A percentile compares a stretch with the other conserved stretches of the same genome.
Evolutionary conservation across 2,888 invertebrate genomes (phyloP).

Genomic region (Orthosia gracilis): DNA sequence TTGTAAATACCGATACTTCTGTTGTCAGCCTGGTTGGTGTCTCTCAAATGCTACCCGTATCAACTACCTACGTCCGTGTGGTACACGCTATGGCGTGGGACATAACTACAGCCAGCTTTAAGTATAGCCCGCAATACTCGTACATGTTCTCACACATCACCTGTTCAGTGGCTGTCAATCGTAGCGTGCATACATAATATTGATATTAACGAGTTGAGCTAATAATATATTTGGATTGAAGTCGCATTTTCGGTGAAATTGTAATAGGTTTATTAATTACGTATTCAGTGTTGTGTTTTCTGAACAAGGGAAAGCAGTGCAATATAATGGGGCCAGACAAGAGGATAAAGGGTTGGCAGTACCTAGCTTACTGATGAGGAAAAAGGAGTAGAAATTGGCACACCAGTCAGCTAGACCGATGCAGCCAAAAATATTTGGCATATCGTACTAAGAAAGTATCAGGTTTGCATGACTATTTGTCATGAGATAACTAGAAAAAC

Average conservation of each 20-base stretch:
- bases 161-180: slow-evolving; percentile 45
- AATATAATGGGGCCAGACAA: too few relatives aligned
- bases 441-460: background rate
- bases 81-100: slow-evolving; percentile 34
- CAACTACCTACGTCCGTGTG: slow-evolving; percentile 49
- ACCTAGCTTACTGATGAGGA: too few relatives aligned
- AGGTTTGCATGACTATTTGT: slow-evolving; percentile 8
- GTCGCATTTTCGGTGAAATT: slow-evolving; percentile 19
- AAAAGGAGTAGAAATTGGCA: too few relatives aligned
- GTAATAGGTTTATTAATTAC: slow-evolving; percentile 11
- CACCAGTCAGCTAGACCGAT: too few relatives aligned
- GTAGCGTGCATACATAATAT: slow-evolving; percentile 42
- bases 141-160: slow-evolving; percentile 60
- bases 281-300: background rate
- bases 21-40: background rate
- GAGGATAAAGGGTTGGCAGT: too few relatives aligned
- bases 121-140: slow-evolving; percentile 33
- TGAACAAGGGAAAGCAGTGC: background rate
- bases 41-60: slow-evolving; percentile 48
- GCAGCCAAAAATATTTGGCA: background rate
- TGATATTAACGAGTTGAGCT: slow-evolving; percentile 22
- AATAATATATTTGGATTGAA: slow-evolving; percentile 15
- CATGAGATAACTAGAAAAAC: background rate
- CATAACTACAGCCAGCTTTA: slow-evolving; percentile 10
- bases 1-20: slow-evolving; percentile 18